A percentile compares a stretch with the other conserved stretches of the same genome.
These are phyloP conservation scores for Euplexia lucipara DNA, from an alignment of 2,888 invertebrate species.

Conservation along the genomic window DNA sequence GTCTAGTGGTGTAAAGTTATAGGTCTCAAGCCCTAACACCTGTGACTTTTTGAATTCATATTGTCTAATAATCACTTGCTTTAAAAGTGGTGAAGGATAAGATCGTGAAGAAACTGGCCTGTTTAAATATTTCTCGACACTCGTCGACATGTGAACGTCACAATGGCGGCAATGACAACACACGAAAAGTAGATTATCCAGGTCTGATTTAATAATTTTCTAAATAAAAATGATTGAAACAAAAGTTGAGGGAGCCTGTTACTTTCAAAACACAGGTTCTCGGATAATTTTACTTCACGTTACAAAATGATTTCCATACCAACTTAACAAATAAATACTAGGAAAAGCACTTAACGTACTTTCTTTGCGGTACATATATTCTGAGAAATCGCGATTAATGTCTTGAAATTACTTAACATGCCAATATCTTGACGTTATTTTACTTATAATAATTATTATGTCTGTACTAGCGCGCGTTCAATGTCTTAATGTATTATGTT, in stretches of 20 bases:
- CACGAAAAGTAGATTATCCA: too few relatives aligned
- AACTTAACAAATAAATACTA: neutral
- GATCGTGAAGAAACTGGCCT: too few relatives aligned
- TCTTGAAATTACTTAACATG: conserved; percentile 30
- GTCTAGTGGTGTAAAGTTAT: too few relatives aligned
- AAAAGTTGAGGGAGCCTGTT: too few relatives aligned
- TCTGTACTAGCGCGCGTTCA: too few relatives aligned
- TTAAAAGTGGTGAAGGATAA: too few relatives aligned
- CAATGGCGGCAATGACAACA: too few relatives aligned
- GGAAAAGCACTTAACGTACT: conserved; percentile 18
- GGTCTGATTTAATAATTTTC: neutral
- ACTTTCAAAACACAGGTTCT: neutral
- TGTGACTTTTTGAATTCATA: too few relatives aligned
- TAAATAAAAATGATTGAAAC: neutral
- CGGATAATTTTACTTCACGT: conserved; percentile 8
- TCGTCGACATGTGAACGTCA: too few relatives aligned
- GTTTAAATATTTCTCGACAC: too few relatives aligned
- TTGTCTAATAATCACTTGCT: too few relatives aligned
- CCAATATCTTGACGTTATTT: conserved; percentile 13
- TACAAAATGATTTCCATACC: neutral
- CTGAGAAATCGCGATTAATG: conserved; percentile 26
- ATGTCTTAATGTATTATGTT: neutral
- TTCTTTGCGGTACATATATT: conserved; percentile 21
- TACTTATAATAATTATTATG: conserved; percentile 24
- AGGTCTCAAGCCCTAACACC: too few relatives aligned